phyloP scores from a whole-genome alignment of 2,888 invertebrate genomes.

The Hipparchia sbordonii region DNA sequence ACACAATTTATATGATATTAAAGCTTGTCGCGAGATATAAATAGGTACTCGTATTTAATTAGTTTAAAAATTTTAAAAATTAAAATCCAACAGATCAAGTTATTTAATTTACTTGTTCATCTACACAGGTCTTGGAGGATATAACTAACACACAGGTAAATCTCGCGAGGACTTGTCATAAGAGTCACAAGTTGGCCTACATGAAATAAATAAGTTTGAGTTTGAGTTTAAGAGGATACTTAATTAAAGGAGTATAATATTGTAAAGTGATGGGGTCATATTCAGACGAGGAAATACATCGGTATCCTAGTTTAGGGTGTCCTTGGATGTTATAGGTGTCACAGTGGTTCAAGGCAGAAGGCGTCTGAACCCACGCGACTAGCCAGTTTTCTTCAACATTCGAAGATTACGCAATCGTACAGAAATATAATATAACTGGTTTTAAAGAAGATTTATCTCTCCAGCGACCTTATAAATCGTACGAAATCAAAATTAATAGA shows the following conservation, averaged over 20 bases:
- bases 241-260: neutral
- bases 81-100: too few relatives aligned
- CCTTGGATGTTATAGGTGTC: slow-evolving; percentile 72
- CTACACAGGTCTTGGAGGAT: too few relatives aligned
- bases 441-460: slow-evolving; percentile 55
- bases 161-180: too few relatives aligned
- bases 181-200: too few relatives aligned
- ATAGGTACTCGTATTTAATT: too few relatives aligned
- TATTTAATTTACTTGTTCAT: too few relatives aligned
- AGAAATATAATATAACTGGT: slow-evolving; percentile 60
- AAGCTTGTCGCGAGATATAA: too few relatives aligned
- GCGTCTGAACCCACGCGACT: slow-evolving; percentile 59
- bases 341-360: slow-evolving; percentile 53
- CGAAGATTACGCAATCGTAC: slow-evolving; percentile 58
- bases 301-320: slow-evolving; percentile 44
- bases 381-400: slow-evolving; percentile 53
- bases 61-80: too few relatives aligned
- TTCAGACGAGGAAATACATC: neutral
- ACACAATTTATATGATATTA: too few relatives aligned
- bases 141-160: too few relatives aligned
- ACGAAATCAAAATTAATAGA: slow-evolving; percentile 37
- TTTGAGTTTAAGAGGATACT: too few relatives aligned
- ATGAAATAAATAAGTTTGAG: too few relatives aligned
- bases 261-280: neutral
- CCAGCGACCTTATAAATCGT: slow-evolving; percentile 51